Evolutionary conservation across 2,797 vertebrate genomes (phyloP).

Genomic region (Neoniphon sammara): DNA sequence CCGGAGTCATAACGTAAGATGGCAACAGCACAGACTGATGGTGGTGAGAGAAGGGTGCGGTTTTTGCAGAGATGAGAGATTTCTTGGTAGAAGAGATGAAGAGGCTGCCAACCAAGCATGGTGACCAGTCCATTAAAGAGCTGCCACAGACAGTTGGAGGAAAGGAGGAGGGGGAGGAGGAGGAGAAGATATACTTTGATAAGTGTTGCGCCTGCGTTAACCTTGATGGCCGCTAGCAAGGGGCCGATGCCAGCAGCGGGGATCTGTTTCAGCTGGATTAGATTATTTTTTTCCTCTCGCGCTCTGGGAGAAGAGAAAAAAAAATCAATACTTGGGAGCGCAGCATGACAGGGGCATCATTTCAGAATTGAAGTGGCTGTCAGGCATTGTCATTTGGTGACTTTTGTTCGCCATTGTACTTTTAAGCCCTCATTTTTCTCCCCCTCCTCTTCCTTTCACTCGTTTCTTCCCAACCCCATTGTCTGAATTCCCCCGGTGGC

Average conservation of each 20-base stretch:
- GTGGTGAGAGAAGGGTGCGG: constrained; percentile 29
- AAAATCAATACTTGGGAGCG: constrained; percentile 93
- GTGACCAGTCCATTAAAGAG: constrained; percentile 91
- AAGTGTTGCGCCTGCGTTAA: constrained; percentile 95
- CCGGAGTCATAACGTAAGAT: constrained; percentile 55
- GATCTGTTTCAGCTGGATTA: constrained; percentile 90
- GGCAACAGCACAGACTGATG: constrained; percentile 73
- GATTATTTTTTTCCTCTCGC: constrained; percentile 80
- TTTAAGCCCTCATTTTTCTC: constrained; percentile 96
- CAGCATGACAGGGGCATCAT: constrained; percentile 89
- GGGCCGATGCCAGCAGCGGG: constrained; percentile 63
- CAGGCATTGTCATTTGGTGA: constrained; percentile 94
- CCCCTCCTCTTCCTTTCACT: constrained; percentile 68
- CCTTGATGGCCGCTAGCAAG: constrained; percentile 91
- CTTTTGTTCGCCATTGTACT: constrained; percentile 94
- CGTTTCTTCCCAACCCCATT: constrained; percentile 80
- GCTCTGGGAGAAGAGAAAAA: constrained; percentile 59
- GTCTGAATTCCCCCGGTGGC: constrained; percentile 88
- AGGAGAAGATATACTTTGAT: constrained; percentile 89
- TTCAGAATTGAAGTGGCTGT: constrained; percentile 97
- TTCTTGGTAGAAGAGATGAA: constrained; percentile 73
- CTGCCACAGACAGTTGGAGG: constrained; percentile 64
- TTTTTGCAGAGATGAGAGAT: constrained; percentile 60
- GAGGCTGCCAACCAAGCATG: constrained; percentile 80
- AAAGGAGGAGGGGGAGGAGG: constrained; percentile 73